Conservation (phyloP, 1,140 invertebrate species). For the Globodera ellingtonae region DNA sequence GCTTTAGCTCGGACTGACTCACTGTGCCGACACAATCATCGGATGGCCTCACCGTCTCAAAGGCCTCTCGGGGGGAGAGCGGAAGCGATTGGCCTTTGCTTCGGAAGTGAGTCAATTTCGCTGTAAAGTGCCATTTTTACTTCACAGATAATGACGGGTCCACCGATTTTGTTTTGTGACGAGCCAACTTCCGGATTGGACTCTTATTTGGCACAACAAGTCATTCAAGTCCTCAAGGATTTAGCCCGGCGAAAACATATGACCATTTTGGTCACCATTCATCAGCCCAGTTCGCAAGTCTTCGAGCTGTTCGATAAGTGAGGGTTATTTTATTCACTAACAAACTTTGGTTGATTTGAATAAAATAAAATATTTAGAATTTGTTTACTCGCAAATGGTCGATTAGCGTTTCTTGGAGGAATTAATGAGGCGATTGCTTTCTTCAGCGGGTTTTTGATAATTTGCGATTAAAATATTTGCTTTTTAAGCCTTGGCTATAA, state of each 20-base stretch:
- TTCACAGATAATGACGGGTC: conserved; percentile 83
- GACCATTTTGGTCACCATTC: conserved; percentile 89
- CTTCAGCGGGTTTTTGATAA: conserved; percentile 27
- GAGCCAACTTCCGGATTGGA: conserved; percentile 92
- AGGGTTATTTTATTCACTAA: no score
- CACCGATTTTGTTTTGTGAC: conserved; percentile 91
- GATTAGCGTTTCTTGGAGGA: conserved; percentile 84
- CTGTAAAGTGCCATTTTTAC: conserved; percentile 60
- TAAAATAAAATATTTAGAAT: conserved; percentile 51
- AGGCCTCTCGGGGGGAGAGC: conserved; percentile 92
- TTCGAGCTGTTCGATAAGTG: conserved; percentile 85
- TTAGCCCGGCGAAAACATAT: conserved; percentile 79
- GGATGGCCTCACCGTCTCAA: conserved; percentile 82
- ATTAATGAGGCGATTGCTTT: conserved; percentile 70
- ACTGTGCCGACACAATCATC: conserved; percentile 76
- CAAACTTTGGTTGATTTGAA: no score
- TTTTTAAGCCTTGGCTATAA: conserved; percentile 64
- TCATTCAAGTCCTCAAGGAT: conserved; percentile 72
- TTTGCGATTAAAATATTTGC: not conserved
- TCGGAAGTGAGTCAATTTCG: conserved; percentile 75
- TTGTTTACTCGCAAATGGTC: conserved; percentile 79
- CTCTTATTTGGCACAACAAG: conserved; percentile 81
- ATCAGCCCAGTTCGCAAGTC: conserved; percentile 91
- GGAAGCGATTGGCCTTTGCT: conserved; percentile 88
- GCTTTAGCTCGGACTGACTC: conserved; percentile 56